Evolutionary conservation across 2,888 invertebrate genomes (phyloP).

Genomic region (Dasypolia templi): DNA sequence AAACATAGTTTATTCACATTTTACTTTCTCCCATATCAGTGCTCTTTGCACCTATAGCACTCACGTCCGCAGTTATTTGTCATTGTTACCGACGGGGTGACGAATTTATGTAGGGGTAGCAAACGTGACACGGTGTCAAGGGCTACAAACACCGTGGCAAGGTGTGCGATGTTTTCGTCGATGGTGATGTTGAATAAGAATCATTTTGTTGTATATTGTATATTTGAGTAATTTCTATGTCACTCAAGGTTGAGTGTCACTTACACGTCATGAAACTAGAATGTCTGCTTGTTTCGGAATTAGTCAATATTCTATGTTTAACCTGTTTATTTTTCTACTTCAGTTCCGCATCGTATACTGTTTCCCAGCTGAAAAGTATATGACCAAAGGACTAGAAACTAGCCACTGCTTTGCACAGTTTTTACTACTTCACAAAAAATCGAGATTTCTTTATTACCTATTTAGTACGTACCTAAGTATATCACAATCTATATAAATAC

Average conservation of each 20-base stretch:
- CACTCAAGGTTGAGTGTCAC: background rate
- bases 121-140: constrained; percentile 38
- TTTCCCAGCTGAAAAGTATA: no score
- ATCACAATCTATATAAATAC: no score
- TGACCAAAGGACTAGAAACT: no score
- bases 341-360: no score
- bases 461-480: no score
- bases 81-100: constrained; percentile 63
- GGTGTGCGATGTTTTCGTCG: constrained; percentile 3
- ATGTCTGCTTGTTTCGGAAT: no score
- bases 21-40: constrained; percentile 20
- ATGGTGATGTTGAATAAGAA: background rate
- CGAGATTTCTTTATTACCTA: no score
- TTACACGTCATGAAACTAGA: background rate
- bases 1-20: constrained; percentile 1
- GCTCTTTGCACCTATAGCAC: constrained; percentile 40
- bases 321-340: no score
- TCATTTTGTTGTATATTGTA: background rate
- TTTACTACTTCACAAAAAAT: no score
- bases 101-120: constrained; percentile 63
- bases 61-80: constrained; percentile 61
- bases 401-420: no score
- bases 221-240: background rate
- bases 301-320: no score
- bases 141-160: constrained; percentile 17